Percentiles rank a stretch among this genome's conserved stretches.
These are phyloP conservation scores for Enteromius treurensis DNA, from an alignment of 2,797 vertebrate genomes.

Conservation along the genomic window DNA sequence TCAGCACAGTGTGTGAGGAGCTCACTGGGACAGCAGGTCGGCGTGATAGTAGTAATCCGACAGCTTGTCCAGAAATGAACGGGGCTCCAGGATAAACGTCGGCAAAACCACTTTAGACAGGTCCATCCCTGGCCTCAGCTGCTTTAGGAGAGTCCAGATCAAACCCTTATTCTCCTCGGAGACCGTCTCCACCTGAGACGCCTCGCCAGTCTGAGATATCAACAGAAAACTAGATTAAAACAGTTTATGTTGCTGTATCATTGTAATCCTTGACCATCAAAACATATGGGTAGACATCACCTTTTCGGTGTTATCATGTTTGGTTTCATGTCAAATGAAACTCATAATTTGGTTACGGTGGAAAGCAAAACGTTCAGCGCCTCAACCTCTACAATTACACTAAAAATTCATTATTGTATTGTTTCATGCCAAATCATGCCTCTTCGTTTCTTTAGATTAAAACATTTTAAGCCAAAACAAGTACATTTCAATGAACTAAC, in stretches of 20 bases:
- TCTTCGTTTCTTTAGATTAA: not conserved
- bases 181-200: conserved; percentile 90
- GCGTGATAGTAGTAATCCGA: conserved; percentile 96
- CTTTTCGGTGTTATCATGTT: no score
- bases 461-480: not conserved
- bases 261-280: no score
- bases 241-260: no score
- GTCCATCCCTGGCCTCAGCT: conserved; percentile 95
- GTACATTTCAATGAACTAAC: not conserved
- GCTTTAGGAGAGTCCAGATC: conserved; percentile 91
- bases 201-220: conserved; percentile 81
- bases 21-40: conserved; percentile 93
- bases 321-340: no score
- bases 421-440: not conserved
- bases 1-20: not conserved
- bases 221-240: conserved; percentile 17
- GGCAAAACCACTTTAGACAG: conserved; percentile 93
- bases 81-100: conserved; percentile 94
- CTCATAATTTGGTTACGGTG: no score
- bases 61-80: conserved; percentile 94
- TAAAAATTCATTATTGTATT: not conserved
- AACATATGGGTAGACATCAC: no score
- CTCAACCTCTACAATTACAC: no score
- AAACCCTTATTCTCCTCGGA: conserved; percentile 93
- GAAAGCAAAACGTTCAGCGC: no score